phyloP scores from a whole-genome alignment of 2,797 vertebrate genomes.

The Centropyge bicolor region DNA sequence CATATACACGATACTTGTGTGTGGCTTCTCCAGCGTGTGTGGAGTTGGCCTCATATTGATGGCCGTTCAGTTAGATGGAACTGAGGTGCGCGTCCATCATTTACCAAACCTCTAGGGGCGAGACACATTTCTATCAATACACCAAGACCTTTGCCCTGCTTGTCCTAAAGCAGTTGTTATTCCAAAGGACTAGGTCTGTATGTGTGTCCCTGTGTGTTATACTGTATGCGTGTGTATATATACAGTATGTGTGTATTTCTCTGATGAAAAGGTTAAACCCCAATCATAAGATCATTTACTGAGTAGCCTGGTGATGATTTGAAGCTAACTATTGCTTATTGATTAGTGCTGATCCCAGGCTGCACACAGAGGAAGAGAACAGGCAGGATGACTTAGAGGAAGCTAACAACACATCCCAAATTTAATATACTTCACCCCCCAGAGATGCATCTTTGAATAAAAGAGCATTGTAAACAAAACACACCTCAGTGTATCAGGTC shows the following conservation, averaged over 20 bases:
- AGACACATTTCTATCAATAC: constrained; percentile 57
- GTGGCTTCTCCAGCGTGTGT: neutral
- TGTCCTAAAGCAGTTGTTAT: constrained; percentile 9
- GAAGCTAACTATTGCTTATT: constrained; percentile 57
- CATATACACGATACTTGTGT: constrained; percentile 14
- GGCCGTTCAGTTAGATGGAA: constrained; percentile 60
- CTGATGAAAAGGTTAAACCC: constrained; percentile 51
- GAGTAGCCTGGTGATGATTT: constrained; percentile 46
- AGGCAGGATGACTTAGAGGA: constrained; percentile 1
- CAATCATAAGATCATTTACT: constrained; percentile 50
- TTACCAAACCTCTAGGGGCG: constrained; percentile 41
- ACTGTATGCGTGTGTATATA: neutral
- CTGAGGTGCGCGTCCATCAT: constrained; percentile 51
- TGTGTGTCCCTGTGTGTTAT: neutral
- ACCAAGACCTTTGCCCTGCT: constrained; percentile 40
- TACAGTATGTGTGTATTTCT: neutral
- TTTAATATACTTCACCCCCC: constrained; percentile 1
- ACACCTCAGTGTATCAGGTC: constrained; percentile 11
- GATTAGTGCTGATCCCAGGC: constrained; percentile 62
- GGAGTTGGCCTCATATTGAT: constrained; percentile 46
- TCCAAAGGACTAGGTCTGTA: neutral
- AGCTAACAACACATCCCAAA: constrained; percentile 21
- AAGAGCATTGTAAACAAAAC: constrained; percentile 22
- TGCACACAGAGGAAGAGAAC: constrained; percentile 38
- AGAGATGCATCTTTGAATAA: constrained; percentile 4